Base-by-base conservation (phyloP, 2,888 invertebrate genomes). In the Ischnus inquisitorius region DNA sequence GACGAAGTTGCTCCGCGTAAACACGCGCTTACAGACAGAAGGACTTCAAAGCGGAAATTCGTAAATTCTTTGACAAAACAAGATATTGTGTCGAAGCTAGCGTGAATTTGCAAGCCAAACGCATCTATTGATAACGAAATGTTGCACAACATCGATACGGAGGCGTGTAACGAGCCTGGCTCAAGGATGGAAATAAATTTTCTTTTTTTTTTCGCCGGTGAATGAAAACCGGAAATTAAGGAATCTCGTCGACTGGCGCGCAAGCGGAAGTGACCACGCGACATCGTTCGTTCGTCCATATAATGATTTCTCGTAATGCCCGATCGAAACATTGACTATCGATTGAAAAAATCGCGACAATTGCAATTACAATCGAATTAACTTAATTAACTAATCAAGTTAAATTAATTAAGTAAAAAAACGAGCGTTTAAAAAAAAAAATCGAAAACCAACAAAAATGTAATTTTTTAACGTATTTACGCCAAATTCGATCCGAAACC, bases 171-270 rank as follows among this genome's bases (percentile, higher is more conserved):
- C 71, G 77, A 28, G 25, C 34, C 22, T 64, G 14, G 43, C 28
- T 69, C 82, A 74, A 79, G 74, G 82, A 74, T 69, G 14, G 41
- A 39, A 64, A 64, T 62, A 74, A 74, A 72, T 6, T 6, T 6
- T 28, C 25, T 43, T n/a, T 39, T 51, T 62, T 75, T 62, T 60
- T 69, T 51, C 43, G n/a, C 46, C 43, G n/a, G n/a, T 25, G 16
- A 69, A 22, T 39, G 12, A 51, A 48, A 65, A 65, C 71, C 71
- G 77, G 77, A 82, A 77, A 82, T 77, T 46, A 28, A 67, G 14
- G n/a, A 25, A 16, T 60, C 67, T 60, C 48, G 48, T 48, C 71
- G 71, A 19, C 12, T n/a, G n/a, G n/a, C 72, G 68, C 82, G 77
- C 72, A 12, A 72, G 39, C 65, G 77, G 82, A 78, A 72, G 65